phyloP scores from a whole-genome alignment of 2,888 invertebrate species.

The Suillia variegata region DNA sequence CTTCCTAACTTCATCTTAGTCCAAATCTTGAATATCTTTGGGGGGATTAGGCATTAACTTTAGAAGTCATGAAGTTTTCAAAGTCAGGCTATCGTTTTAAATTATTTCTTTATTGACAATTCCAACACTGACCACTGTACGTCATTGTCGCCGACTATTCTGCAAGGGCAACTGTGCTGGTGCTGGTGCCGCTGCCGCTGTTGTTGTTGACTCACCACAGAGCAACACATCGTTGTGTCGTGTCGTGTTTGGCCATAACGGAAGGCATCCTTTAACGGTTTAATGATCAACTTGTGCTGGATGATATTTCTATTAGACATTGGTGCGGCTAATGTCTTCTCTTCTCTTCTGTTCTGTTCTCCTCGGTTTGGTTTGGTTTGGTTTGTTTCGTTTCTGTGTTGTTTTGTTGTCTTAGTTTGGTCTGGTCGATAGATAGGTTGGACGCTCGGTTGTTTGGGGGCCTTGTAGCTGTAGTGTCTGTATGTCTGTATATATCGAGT shows the following conservation, averaged over 20 bases:
- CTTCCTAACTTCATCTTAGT: no score
- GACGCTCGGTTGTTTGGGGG: background rate
- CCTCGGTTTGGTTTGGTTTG: background rate
- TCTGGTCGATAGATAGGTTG: background rate
- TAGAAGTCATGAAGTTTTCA: no score
- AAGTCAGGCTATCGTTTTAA: no score
- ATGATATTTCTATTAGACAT: slow-evolving; percentile 35
- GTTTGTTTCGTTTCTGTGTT: background rate
- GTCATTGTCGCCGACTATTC: no score
- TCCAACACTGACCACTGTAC: no score
- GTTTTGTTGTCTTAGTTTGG: no score
- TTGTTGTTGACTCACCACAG: background rate
- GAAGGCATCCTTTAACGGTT: slow-evolving; percentile 29
- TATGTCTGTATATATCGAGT: no score
- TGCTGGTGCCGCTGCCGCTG: background rate
- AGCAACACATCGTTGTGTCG: background rate
- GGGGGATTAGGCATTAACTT: no score
- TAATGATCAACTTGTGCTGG: slow-evolving; percentile 38
- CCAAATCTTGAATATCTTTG: no score
- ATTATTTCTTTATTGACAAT: no score
- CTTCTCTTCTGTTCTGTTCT: background rate
- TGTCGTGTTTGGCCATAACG: background rate
- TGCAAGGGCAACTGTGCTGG: no score
- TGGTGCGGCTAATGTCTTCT: background rate
- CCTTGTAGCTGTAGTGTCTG: background rate